phyloP scores from a whole-genome alignment of 2,888 invertebrate species.

The Drosophila atroscutellata region DNA sequence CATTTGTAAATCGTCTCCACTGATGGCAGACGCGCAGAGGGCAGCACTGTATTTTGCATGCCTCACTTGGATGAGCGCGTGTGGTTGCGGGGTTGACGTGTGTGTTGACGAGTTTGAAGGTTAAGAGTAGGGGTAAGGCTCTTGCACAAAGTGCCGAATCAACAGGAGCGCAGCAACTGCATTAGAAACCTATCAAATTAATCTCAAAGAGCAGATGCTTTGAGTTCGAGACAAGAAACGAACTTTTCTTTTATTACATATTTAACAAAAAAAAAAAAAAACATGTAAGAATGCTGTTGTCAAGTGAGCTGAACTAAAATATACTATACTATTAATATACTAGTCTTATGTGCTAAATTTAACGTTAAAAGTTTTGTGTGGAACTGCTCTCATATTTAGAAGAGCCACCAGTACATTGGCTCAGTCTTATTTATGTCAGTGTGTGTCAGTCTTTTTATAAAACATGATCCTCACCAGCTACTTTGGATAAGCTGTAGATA shows the following conservation, averaged over 20 bases:
- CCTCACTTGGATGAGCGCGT: slow-evolving; percentile 7
- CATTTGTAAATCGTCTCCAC: slow-evolving; percentile 68
- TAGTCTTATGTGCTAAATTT: background rate
- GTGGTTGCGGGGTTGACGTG: background rate
- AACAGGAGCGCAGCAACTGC: background rate
- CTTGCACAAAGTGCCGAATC: slow-evolving; percentile 3
- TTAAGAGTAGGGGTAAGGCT: background rate
- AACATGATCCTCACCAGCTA: background rate
- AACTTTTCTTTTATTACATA: background rate
- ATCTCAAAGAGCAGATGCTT: background rate
- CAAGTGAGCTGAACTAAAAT: background rate
- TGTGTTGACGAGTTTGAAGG: background rate
- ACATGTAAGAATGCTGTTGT: background rate
- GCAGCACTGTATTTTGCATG: slow-evolving; percentile 38
- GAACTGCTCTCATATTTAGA: background rate
- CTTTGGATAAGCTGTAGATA: background rate
- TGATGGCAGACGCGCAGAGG: slow-evolving; percentile 25
- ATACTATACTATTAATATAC: too few species aligned
- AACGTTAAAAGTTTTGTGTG: background rate
- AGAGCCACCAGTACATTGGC: background rate
- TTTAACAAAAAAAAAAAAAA: background rate
- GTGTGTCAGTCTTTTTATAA: background rate
- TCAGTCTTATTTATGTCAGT: background rate
- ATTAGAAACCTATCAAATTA: background rate
- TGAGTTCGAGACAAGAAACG: background rate